A percentile compares a stretch with the other conserved stretches of the same genome.
These are phyloP conservation scores for Bombyx huttoni DNA, from an alignment of 2,888 invertebrate genomes.

Conservation along the genomic window DNA sequence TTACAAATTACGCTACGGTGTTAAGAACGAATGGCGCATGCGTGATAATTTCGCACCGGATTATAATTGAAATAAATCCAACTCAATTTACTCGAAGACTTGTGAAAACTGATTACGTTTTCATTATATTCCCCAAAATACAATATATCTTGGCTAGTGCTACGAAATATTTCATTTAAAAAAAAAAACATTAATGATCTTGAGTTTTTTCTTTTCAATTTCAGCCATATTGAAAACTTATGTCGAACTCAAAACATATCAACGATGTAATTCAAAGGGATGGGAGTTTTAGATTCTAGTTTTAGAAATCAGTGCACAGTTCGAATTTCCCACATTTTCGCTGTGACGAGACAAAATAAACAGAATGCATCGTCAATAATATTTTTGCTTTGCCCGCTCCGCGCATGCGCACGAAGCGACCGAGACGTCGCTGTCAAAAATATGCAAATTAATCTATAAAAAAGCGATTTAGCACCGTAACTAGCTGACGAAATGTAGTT, in stretches of 20 bases:
- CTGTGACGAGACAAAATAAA: conserved; percentile 56
- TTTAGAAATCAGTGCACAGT: background rate
- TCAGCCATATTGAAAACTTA: conserved; percentile 10
- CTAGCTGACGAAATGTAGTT: conserved; percentile 37
- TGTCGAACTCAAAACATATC: background rate
- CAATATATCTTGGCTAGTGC: too few relatives aligned
- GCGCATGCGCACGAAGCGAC: conserved; percentile 48
- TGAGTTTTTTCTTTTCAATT: background rate
- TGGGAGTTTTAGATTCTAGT: background rate
- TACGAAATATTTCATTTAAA: too few relatives aligned
- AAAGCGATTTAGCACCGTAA: conserved; percentile 43
- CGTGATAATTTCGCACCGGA: conserved; percentile 36
- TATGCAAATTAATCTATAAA: conserved; percentile 70
- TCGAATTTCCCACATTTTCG: background rate
- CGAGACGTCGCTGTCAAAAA: conserved; percentile 55
- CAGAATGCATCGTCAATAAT: conserved; percentile 70
- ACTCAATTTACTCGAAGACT: conserved; percentile 40
- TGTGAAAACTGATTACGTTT: conserved; percentile 46
- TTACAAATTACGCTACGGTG: conserved; percentile 26
- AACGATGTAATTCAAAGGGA: background rate
- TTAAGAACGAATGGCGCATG: conserved; percentile 46
- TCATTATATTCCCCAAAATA: conserved; percentile 29
- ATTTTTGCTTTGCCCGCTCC: conserved; percentile 28
- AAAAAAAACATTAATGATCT: too few relatives aligned
- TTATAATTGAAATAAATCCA: conserved; percentile 70